These are phyloP conservation scores for Sinosuthora webbiana DNA, from an alignment of 2,113 vertebrate species.

Conservation along the genomic window DNA sequence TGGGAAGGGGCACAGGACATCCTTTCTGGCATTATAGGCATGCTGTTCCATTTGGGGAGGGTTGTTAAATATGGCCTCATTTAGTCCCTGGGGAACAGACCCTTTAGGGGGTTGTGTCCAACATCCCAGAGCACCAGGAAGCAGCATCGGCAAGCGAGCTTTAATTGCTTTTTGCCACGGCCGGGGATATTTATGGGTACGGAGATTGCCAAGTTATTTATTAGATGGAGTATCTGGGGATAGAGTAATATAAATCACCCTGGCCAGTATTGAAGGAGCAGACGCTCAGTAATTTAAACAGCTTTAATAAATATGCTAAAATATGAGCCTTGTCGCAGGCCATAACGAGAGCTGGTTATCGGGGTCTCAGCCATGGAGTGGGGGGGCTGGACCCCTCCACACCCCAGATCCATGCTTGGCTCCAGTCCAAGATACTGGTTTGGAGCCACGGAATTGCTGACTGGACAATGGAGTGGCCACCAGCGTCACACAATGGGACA, in stretches of 20 bases:
- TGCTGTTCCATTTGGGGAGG: rapidly evolving
- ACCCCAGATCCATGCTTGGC: rapidly evolving
- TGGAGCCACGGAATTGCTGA: rapidly evolving
- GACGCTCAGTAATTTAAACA: constrained; percentile 78
- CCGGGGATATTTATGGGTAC: constrained; percentile 70
- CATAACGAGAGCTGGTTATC: constrained; percentile 65
- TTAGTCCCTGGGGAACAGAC: not conserved
- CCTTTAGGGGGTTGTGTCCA: not conserved
- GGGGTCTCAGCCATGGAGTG: not conserved
- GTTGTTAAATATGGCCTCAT: not conserved
- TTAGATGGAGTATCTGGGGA: constrained; percentile 75
- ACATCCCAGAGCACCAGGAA: not conserved
- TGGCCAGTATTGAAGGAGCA: constrained; percentile 70
- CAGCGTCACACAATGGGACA: rapidly evolving
- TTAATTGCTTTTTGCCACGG: constrained; percentile 74
- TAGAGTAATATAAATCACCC: constrained; percentile 76
- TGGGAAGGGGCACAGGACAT: not conserved
- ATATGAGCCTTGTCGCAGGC: constrained; percentile 68
- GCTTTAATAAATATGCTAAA: constrained; percentile 80
- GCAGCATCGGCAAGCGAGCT: not conserved
- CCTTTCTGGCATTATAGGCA: not conserved
- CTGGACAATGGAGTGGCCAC: rapidly evolving
- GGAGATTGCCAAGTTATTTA: constrained; percentile 78
- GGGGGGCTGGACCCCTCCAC: not conserved
- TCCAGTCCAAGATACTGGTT: rapidly evolving